Evolutionary conservation across 2,888 invertebrate species (phyloP).

Genomic region (Griposia aprilina): DNA sequence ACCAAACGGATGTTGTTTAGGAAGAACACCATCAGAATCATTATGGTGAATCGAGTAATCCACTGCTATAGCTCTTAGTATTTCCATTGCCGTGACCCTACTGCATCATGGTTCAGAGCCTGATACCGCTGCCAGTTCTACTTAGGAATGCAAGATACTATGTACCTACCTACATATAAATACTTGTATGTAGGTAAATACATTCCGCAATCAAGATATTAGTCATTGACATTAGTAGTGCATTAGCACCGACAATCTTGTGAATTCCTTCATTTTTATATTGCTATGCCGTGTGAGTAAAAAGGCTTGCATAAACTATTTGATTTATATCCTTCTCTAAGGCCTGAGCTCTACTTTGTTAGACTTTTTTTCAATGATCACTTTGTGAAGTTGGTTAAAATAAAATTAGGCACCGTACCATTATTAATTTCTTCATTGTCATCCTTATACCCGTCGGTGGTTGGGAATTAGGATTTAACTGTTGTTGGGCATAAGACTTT

Average conservation of each 20-base stretch:
- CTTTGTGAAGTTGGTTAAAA: background rate
- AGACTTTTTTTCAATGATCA: background rate
- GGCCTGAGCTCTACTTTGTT: too few relatives aligned
- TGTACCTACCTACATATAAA: slow-evolving; percentile 3
- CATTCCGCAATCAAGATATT: slow-evolving; percentile 33
- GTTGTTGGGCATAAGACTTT: background rate
- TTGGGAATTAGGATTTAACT: background rate
- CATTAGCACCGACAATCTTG: slow-evolving; percentile 32
- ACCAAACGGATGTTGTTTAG: background rate
- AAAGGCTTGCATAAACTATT: background rate
- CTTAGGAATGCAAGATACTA: slow-evolving; percentile 21
- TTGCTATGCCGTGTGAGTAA: slow-evolving; percentile 10
- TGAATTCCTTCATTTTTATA: slow-evolving; percentile 24
- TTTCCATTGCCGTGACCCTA: background rate
- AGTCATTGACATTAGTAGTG: too few relatives aligned
- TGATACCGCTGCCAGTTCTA: background rate
- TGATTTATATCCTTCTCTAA: background rate
- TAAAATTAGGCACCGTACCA: background rate
- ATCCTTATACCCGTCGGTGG: background rate
- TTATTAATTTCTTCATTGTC: background rate
- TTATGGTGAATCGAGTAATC: background rate
- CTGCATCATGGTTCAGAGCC: slow-evolving; percentile 1
- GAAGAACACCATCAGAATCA: background rate
- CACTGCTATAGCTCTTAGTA: background rate
- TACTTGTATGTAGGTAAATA: background rate